Evolutionary conservation across 2,888 invertebrate species (phyloP).

Genomic region (Drosophila macrospina): DNA sequence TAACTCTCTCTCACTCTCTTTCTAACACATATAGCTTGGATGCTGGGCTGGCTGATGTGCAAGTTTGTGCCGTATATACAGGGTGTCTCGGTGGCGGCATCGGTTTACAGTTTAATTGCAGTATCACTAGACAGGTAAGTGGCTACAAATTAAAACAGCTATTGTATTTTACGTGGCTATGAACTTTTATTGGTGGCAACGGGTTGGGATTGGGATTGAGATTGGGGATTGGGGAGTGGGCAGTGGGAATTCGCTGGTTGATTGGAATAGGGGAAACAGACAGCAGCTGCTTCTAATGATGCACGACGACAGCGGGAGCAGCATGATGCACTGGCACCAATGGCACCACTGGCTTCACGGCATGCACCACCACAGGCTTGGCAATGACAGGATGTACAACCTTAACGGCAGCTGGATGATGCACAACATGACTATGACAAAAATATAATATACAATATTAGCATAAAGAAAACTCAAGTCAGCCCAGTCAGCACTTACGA

Average conservation of each 20-base stretch:
- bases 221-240: neutral
- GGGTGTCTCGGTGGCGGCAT: slow-evolving; percentile 97
- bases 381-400: slow-evolving; percentile 77
- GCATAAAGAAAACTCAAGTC: neutral
- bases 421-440: slow-evolving; percentile 76
- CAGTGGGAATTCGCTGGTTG: slow-evolving; percentile 7
- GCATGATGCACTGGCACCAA: slow-evolving; percentile 83
- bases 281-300: slow-evolving; percentile 73
- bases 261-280: slow-evolving; percentile 1
- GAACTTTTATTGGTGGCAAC: slow-evolving; percentile 68
- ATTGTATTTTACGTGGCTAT: slow-evolving; percentile 52
- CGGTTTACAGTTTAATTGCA: slow-evolving; percentile 97
- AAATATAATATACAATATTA: slow-evolving; percentile 4
- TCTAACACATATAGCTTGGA: slow-evolving; percentile 92
- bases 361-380: slow-evolving; percentile 78
- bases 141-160: slow-evolving; percentile 23
- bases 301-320: slow-evolving; percentile 81
- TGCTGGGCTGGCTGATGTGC: slow-evolving; percentile 97
- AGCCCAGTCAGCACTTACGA: slow-evolving; percentile 67
- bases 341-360: slow-evolving; percentile 75
- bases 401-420: slow-evolving; percentile 85
- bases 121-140: slow-evolving; percentile 96
- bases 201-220: slow-evolving; percentile 11
- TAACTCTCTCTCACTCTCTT: slow-evolving; percentile 67
- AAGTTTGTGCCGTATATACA: slow-evolving; percentile 98